Evolutionary conservation across 2,888 invertebrate genomes (phyloP).

Genomic region (Barypeithes pellucidus): DNA sequence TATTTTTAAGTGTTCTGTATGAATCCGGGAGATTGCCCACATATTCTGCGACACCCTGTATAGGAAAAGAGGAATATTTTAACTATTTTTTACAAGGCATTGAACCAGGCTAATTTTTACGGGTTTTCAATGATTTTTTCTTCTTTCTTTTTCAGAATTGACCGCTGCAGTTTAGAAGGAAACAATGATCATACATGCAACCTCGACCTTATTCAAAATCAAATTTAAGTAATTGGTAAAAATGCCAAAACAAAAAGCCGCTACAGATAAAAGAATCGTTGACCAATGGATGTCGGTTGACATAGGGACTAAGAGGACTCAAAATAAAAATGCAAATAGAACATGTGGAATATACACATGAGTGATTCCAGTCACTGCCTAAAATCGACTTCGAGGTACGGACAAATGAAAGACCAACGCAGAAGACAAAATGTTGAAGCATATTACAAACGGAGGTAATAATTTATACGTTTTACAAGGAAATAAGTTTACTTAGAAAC

Average conservation of each 20-base stretch:
- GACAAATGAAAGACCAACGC: slow-evolving; percentile 59
- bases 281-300: neutral
- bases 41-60: too few relatives aligned
- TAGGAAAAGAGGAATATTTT: too few relatives aligned
- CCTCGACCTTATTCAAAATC: neutral
- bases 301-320: slow-evolving; percentile 1
- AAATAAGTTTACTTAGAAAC: too few relatives aligned
- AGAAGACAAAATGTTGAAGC: slow-evolving; percentile 77
- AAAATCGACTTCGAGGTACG: slow-evolving; percentile 56
- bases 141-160: slow-evolving; percentile 12
- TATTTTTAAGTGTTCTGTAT: too few relatives aligned
- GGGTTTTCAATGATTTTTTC: neutral
- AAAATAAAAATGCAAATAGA: slow-evolving; percentile 53
- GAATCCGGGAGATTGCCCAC: too few relatives aligned
- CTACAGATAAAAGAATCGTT: neutral
- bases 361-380: slow-evolving; percentile 63
- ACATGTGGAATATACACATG: slow-evolving; percentile 64
- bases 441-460: slow-evolving; percentile 74
- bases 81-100: too few relatives aligned
- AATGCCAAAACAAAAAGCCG: neutral
- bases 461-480: slow-evolving; percentile 9
- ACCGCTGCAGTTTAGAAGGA: neutral
- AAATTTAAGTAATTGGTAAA: neutral
- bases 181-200: neutral
- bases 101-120: too few relatives aligned